A percentile compares a stretch with the other conserved stretches of the same genome.
These are phyloP conservation scores for Tachuris rubrigastra DNA, from an alignment of 2,113 vertebrate genomes.

Conservation along the genomic window DNA sequence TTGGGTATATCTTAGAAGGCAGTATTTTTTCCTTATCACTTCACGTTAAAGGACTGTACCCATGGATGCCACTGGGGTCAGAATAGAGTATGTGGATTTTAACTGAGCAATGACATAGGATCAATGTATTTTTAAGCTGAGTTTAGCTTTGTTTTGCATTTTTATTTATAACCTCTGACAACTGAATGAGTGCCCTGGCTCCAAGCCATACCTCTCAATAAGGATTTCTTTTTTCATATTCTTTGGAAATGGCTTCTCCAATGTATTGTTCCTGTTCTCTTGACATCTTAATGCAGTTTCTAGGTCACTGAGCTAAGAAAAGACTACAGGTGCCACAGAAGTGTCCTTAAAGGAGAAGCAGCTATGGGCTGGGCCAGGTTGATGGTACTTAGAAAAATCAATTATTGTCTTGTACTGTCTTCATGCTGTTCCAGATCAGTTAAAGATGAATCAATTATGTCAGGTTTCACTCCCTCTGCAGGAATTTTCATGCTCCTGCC, in stretches of 20 bases:
- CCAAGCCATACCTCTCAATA: not conserved
- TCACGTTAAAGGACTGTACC: not conserved
- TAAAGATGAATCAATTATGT: not conserved
- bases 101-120: not conserved
- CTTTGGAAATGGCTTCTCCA: not conserved
- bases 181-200: not conserved
- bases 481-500: not conserved
- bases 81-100: not conserved
- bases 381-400: not conserved
- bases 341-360: not conserved
- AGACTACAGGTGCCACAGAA: not conserved
- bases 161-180: constrained; percentile 24
- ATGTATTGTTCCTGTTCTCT: not conserved
- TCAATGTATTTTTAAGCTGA: constrained; percentile 7
- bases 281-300: constrained; percentile 31
- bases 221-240: not conserved
- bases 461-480: not conserved
- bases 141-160: not conserved
- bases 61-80: not conserved
- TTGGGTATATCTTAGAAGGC: not conserved
- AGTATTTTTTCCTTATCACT: not conserved
- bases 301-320: constrained; percentile 40
- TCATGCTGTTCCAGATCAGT: not conserved
- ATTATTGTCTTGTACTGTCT: not conserved
- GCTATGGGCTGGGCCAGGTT: not conserved